Evolutionary conservation across 2,888 invertebrate species (phyloP), one percentile per base, ranked within the genome.

Genomic region (Cremastinae sp.): DNA sequence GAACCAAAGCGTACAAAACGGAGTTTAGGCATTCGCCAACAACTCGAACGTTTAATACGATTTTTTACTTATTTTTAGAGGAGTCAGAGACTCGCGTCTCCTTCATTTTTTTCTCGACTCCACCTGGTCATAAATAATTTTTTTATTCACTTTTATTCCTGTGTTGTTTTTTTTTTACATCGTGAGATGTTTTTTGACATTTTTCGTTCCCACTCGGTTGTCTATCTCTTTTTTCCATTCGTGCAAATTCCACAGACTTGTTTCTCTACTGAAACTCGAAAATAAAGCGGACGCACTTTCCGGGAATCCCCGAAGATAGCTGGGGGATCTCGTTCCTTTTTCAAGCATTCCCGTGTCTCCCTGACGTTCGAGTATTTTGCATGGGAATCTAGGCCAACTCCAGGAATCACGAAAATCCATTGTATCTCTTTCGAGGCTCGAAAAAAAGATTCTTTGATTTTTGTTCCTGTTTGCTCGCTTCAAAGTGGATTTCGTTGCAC

Each of bases 331-430:
- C 45, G 59, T 69, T 53, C 47, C 20, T 36, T 51, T 47, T 69
- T 71, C 22, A 38, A 43, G 20, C 62, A 22, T 64, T 68, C 66
- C 34, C 10, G 45, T 36, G 56, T 43, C 69, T 41, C 20, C 51
- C 45, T 9, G 20, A 12, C 20, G 54, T 43, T 43, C 41, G 43
- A 45, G 65, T 36, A 61, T 70, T 72, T 64, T 56, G 43, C 51
- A 56, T 59, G 62, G 9, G 76, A 69, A 76, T 76, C 69, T 76
- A 62, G 76, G 76, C 59, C 76, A 76, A 73, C 64, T 71, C 18
- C 28, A 22, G 41, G 54, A 74, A 74, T 68, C 22, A 47, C 59
- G 45, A 73, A 69, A 76, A 73, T 70, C 20, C 70, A 12, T 10
- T 10, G 10, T 14, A 8, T 59, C 49, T 36, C 47, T 68, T 38